Conservation (phyloP, 2,797 vertebrate species). For the Hafferia zeledoni region DNA sequence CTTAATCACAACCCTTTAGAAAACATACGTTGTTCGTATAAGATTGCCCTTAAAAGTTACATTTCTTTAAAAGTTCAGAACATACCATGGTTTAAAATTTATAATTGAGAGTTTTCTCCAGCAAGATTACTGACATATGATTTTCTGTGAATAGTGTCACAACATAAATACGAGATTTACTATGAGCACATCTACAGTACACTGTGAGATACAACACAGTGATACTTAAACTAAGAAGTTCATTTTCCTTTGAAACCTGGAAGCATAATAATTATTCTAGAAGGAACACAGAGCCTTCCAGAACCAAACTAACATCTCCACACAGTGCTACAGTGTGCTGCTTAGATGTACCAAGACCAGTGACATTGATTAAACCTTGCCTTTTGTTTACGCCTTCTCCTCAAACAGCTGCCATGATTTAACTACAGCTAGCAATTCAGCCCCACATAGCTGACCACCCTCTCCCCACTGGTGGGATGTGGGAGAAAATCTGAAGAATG, state of each 20-base stretch:
- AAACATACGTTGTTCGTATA: neutral
- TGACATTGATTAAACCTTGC: neutral
- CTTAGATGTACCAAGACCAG: fast-evolving
- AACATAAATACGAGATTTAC: neutral
- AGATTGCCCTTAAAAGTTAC: neutral
- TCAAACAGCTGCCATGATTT: neutral
- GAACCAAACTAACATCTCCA: neutral
- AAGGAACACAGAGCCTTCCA: neutral
- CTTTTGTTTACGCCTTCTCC: neutral
- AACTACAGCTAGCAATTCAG: neutral
- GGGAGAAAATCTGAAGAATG: neutral
- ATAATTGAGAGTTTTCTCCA: slow-evolving; percentile 10
- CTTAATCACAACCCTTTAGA: neutral
- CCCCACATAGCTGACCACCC: neutral
- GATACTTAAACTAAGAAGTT: neutral
- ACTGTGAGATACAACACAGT: neutral
- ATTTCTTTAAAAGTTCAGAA: neutral
- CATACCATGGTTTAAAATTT: neutral
- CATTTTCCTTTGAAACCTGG: neutral
- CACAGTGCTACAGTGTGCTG: neutral
- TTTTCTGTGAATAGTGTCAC: neutral
- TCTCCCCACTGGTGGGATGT: no score
- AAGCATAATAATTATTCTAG: neutral
- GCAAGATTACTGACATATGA: neutral
- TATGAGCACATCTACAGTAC: neutral